These are phyloP conservation scores for Odobenus rosmarus DNA, from an alignment of 2,113 vertebrate species.

Conservation along the genomic window DNA sequence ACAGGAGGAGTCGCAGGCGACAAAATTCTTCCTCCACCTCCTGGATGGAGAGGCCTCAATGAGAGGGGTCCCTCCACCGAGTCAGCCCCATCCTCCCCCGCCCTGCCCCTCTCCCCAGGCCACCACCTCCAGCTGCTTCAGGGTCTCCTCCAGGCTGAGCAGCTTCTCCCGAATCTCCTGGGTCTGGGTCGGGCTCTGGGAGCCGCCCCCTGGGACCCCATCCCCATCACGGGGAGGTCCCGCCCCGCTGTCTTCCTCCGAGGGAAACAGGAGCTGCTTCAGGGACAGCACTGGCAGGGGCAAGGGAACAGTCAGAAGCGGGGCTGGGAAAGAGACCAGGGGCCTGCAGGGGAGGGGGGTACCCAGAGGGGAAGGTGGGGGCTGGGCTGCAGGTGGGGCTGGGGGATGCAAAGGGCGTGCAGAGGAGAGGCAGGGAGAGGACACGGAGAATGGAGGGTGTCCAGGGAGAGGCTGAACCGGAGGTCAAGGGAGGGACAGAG, in stretches of 20 bases:
- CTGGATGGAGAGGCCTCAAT: slow-evolving; percentile 35
- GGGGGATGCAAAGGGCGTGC: not conserved
- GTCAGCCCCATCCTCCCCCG: not conserved
- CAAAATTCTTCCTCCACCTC: slow-evolving; percentile 81
- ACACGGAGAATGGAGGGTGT: not conserved
- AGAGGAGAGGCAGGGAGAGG: not conserved
- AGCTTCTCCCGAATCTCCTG: slow-evolving; percentile 87
- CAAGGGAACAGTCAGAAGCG: not conserved
- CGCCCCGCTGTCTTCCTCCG: slow-evolving; percentile 77
- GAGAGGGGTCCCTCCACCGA: not conserved
- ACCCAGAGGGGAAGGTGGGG: not conserved
- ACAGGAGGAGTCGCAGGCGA: slow-evolving; percentile 74
- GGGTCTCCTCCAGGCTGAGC: slow-evolving; percentile 85
- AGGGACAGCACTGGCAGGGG: slow-evolving; percentile 86
- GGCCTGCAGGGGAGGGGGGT: not conserved
- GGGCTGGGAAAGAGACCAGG: not conserved
- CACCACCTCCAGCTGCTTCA: slow-evolving; percentile 90
- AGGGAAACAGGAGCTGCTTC: slow-evolving; percentile 88
- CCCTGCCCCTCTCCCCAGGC: rapidly evolving
- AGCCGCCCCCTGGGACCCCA: slow-evolving; percentile 42
- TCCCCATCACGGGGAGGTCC: slow-evolving; percentile 64
- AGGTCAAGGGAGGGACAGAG: not conserved
- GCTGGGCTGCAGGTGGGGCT: not conserved
- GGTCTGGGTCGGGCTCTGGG: slow-evolving; percentile 83
- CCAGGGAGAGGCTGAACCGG: not conserved